Percentiles rank a stretch among this genome's conserved stretches.
Evolutionary conservation across 2,113 vertebrate genomes (phyloP).

Genomic region (Rhineura floridana): DNA sequence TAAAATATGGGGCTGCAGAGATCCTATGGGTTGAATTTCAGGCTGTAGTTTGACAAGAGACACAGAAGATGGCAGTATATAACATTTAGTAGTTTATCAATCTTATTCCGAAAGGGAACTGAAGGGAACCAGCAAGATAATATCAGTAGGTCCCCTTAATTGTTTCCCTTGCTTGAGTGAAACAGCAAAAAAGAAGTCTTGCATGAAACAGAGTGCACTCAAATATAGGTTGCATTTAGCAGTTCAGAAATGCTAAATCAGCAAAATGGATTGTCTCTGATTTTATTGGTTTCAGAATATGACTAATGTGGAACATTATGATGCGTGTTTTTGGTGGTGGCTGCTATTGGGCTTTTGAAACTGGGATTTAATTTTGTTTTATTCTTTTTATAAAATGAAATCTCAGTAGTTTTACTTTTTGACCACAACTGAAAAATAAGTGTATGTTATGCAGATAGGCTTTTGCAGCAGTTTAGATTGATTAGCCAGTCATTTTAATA

Average conservation of each 20-base stretch:
- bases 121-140: background rate
- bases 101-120: background rate
- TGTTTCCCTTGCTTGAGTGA: slow-evolving; percentile 25
- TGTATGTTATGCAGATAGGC: no score
- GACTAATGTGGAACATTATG: slow-evolving; percentile 22
- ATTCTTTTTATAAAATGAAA: background rate
- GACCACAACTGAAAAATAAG: background rate
- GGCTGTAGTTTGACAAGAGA: slow-evolving; percentile 53
- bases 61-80: slow-evolving; percentile 78
- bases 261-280: slow-evolving; percentile 33
- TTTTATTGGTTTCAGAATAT: background rate
- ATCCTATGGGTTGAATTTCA: background rate
- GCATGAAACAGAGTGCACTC: background rate
- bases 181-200: slow-evolving; percentile 34
- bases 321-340: background rate
- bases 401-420: background rate
- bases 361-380: background rate
- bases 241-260: slow-evolving; percentile 56
- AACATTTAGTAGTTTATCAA: slow-evolving; percentile 53
- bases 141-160: background rate
- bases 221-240: background rate
- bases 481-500: no score
- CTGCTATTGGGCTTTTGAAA: background rate
- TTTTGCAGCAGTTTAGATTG: no score
- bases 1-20: background rate